Percentiles rank a stretch among this genome's conserved stretches.
Conservation (phyloP, 2,113 vertebrate species). For the Philantomba maxwellii region DNA sequence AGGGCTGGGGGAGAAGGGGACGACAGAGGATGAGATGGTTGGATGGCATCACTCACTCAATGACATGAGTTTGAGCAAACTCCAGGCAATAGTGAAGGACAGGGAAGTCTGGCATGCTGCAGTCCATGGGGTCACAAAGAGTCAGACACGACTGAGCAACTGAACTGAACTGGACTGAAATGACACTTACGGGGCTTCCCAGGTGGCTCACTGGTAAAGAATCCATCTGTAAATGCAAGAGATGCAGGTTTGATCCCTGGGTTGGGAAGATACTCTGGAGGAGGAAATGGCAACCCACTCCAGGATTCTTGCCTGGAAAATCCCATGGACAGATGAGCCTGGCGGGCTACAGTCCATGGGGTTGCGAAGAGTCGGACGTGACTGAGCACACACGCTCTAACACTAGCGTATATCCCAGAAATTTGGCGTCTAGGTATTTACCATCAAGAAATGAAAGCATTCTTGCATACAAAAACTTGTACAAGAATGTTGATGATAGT, state of each 20-base stretch:
- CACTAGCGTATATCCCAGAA: neutral
- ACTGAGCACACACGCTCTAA: neutral
- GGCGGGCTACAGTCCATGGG: neutral
- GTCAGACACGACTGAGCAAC: neutral
- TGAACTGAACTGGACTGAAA: no score
- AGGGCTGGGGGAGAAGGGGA: neutral
- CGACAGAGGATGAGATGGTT: neutral
- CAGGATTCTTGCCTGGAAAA: neutral
- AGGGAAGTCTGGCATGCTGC: neutral
- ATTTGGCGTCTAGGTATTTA: neutral
- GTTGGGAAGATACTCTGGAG: neutral
- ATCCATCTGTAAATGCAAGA: neutral
- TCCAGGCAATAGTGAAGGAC: neutral
- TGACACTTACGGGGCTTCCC: neutral
- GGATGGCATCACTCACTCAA: neutral
- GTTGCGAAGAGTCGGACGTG: neutral
- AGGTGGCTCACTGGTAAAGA: neutral
- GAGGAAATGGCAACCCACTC: neutral
- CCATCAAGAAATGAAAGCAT: neutral
- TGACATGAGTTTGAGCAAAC: neutral
- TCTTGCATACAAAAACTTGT: neutral
- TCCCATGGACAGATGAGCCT: neutral
- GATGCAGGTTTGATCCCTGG: neutral
- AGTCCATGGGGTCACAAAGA: neutral
- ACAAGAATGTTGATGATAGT: neutral